Conservation (phyloP, 2,888 invertebrate species). For the Pristionchus maxplancki region DNA sequence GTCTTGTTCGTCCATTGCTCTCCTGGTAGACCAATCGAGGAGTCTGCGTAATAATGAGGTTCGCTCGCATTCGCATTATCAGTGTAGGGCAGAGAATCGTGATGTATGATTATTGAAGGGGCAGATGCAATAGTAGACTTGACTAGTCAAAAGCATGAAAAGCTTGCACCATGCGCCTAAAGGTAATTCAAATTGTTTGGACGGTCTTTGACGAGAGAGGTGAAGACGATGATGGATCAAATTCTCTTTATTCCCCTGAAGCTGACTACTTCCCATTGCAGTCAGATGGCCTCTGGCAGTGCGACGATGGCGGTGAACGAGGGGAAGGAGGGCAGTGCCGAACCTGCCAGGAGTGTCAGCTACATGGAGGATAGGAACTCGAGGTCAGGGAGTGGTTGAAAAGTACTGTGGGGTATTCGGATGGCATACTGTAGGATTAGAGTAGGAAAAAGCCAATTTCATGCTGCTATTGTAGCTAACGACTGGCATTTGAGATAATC, state of each 20-base stretch:
- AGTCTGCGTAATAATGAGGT: background rate
- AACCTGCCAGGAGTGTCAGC: conserved; percentile 42
- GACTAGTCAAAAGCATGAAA: too few species aligned
- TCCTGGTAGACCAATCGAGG: background rate
- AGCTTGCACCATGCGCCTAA: too few species aligned
- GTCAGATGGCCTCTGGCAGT: conserved; percentile 63
- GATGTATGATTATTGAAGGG: too few species aligned
- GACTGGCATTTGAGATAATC: too few species aligned
- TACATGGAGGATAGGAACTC: conserved; percentile 49
- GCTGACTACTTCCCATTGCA: conserved; percentile 51
- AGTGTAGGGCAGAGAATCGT: too few species aligned
- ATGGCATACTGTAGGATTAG: too few species aligned
- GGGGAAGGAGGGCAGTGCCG: conserved; percentile 43
- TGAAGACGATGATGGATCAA: background rate
- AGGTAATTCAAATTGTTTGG: too few species aligned
- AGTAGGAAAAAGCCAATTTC: too few species aligned
- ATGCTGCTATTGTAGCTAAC: too few species aligned
- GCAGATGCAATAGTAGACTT: too few species aligned
- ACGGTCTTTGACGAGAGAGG: too few species aligned
- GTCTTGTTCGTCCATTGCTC: background rate
- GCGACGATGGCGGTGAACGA: conserved; percentile 58
- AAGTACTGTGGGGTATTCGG: too few species aligned
- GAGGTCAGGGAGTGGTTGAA: background rate
- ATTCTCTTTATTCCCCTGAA: background rate
- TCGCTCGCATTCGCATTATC: background rate